These are phyloP conservation scores for Chaetura pelagica DNA, from an alignment of 2,113 vertebrate genomes.

Conservation along the genomic window DNA sequence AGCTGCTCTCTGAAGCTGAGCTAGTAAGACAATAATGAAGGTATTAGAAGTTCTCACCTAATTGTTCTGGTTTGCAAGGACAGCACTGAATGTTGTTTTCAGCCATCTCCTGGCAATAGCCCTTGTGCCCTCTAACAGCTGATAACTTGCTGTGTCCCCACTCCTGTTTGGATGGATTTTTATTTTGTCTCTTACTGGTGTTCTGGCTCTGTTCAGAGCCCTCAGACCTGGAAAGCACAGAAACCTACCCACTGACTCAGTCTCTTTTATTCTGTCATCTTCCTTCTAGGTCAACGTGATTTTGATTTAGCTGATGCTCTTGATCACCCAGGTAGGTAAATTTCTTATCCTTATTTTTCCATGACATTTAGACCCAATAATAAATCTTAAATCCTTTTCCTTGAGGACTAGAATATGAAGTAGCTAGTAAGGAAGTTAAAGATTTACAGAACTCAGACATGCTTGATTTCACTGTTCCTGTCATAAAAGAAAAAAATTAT, in stretches of 20 bases:
- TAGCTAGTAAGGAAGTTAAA: background rate
- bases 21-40: background rate
- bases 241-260: background rate
- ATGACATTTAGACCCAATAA: background rate
- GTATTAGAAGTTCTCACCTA: background rate
- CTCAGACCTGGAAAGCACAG: background rate
- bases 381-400: background rate
- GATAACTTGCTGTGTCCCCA: background rate
- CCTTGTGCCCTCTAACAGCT: background rate
- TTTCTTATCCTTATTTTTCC: background rate
- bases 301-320: constrained; percentile 77
- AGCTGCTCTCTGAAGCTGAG: background rate
- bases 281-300: constrained; percentile 65
- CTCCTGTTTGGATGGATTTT: background rate
- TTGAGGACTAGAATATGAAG: background rate
- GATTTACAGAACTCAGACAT: background rate
- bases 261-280: background rate
- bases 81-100: background rate
- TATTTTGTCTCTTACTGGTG: background rate
- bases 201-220: background rate
- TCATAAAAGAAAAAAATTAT: background rate
- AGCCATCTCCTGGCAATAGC: background rate
- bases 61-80: background rate
- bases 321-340: constrained; percentile 56
- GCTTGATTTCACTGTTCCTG: background rate